Percentiles rank a stretch among this genome's conserved stretches.
These are phyloP conservation scores for Caenorhabditis briggsae DNA, from an alignment of 1,140 invertebrate genomes.

Conservation along the genomic window DNA sequence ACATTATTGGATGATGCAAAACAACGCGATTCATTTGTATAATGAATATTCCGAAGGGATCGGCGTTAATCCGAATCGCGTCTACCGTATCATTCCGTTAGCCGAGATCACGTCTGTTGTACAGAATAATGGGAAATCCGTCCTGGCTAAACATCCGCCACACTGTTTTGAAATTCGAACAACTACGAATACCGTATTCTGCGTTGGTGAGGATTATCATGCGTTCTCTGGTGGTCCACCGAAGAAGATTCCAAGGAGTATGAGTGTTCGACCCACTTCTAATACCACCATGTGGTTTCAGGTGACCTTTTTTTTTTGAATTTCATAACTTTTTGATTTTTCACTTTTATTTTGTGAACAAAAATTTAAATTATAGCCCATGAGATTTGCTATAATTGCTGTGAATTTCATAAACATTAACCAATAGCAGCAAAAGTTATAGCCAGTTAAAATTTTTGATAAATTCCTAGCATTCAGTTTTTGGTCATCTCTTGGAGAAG, in stretches of 20 bases:
- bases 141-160: conserved; percentile 71
- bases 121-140: conserved; percentile 72
- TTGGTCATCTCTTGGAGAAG: not conserved
- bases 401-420: too few species aligned
- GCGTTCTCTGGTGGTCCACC: conserved; percentile 66
- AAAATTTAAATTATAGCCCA: too few species aligned
- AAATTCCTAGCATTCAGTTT: too few species aligned
- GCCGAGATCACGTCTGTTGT: conserved; percentile 74
- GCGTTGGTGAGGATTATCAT: conserved; percentile 76
- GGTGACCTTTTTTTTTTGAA: conserved; percentile 50
- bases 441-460: too few species aligned
- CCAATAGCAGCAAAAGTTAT: too few species aligned
- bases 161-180: conserved; percentile 77
- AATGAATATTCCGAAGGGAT: conserved; percentile 76
- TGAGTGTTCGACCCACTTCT: conserved; percentile 58
- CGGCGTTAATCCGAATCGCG: conserved; percentile 75
- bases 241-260: conserved; percentile 72
- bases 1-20: conserved; percentile 75
- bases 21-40: conserved; percentile 75
- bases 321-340: too few species aligned
- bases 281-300: conserved; percentile 75
- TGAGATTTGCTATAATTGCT: too few species aligned
- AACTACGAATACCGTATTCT: conserved; percentile 68
- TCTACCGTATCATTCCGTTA: conserved; percentile 73
- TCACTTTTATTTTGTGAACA: too few species aligned